Percentiles rank a stretch among this genome's conserved stretches.
phyloP scores from a whole-genome alignment of 2,888 invertebrate genomes.

The Polydrusus cervinus region DNA sequence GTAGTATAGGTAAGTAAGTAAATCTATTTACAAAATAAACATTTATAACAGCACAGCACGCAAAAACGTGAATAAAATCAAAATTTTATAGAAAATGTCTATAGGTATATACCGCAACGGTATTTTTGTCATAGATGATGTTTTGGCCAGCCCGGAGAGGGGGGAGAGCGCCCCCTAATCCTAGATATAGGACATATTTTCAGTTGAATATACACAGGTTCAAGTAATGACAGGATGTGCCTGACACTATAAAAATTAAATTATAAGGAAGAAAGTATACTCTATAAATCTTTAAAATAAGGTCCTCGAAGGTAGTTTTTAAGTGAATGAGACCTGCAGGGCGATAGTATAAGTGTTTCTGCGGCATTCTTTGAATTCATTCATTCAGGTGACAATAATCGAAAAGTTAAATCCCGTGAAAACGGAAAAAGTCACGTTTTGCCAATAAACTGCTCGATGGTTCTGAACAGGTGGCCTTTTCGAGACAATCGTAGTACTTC shows the following conservation, averaged over 20 bases:
- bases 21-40: too few relatives aligned
- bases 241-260: neutral
- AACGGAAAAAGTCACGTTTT: slow-evolving; percentile 50
- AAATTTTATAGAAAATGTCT: too few relatives aligned
- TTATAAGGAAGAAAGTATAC: slow-evolving; percentile 19
- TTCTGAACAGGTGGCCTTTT: slow-evolving; percentile 38
- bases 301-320: slow-evolving; percentile 27
- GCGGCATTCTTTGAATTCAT: slow-evolving; percentile 46
- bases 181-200: too few relatives aligned
- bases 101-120: too few relatives aligned
- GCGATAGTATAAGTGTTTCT: slow-evolving; percentile 17
- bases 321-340: slow-evolving; percentile 41
- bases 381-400: slow-evolving; percentile 50
- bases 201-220: too few relatives aligned
- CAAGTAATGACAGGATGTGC: too few relatives aligned
- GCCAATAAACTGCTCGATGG: slow-evolving; percentile 35
- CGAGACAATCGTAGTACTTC: slow-evolving; percentile 34
- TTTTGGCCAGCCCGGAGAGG: too few relatives aligned
- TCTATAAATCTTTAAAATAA: neutral
- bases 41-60: too few relatives aligned
- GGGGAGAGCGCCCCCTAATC: too few relatives aligned
- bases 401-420: slow-evolving; percentile 46
- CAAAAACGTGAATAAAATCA: too few relatives aligned
- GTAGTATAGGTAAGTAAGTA: too few relatives aligned
- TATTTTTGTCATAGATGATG: too few relatives aligned